Conservation (phyloP, 2,113 vertebrate species). For the Calidris pugnax region DNA sequence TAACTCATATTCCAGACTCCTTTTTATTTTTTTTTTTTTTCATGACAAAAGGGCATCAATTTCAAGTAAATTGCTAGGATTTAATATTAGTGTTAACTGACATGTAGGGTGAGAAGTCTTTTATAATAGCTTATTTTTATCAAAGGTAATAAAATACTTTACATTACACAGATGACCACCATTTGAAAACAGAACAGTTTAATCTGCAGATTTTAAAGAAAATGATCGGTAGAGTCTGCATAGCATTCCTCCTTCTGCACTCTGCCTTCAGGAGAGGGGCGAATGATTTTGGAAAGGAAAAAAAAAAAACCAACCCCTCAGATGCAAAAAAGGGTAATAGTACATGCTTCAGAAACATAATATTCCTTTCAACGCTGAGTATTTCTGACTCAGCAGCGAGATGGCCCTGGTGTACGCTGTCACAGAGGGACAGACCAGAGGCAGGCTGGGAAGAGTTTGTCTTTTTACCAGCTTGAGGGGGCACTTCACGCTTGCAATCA, state of each 20-base stretch:
- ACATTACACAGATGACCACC: background rate
- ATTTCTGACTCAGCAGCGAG: background rate
- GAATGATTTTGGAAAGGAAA: fast-evolving
- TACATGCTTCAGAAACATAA: background rate
- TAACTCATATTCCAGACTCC: background rate
- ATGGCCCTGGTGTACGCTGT: background rate
- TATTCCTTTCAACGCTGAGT: background rate
- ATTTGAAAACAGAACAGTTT: background rate
- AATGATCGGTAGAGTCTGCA: background rate
- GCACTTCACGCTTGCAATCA: background rate
- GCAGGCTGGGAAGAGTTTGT: background rate
- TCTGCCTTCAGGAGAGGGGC: background rate
- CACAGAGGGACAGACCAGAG: background rate
- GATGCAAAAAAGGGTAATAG: background rate
- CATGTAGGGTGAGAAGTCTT: background rate
- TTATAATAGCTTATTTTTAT: background rate
- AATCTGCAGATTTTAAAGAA: background rate
- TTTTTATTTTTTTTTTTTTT: too few relatives aligned
- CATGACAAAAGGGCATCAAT: background rate
- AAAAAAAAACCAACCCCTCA: background rate
- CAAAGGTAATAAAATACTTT: background rate
- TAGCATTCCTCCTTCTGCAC: background rate
- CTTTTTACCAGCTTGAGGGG: background rate
- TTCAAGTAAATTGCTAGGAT: background rate
- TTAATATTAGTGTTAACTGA: background rate